These are phyloP conservation scores for Pteromalus puparum DNA, from an alignment of 1,140 invertebrate genomes.

Conservation along the genomic window DNA sequence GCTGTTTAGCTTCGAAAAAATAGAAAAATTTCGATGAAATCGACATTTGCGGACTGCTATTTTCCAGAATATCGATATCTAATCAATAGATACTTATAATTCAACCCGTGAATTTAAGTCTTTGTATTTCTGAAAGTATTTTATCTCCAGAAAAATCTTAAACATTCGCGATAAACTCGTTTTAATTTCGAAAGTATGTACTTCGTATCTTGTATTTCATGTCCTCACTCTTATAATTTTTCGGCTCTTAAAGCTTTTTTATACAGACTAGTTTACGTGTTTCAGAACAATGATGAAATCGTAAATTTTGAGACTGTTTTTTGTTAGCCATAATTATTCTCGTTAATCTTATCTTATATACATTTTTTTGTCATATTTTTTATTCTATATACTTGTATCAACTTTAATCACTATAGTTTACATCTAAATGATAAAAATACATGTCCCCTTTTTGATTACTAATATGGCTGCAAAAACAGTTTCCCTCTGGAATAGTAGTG, in stretches of 20 bases:
- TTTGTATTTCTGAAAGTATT: slow-evolving; percentile 14
- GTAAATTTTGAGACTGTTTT: slow-evolving; percentile 54
- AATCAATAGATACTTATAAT: slow-evolving; percentile 4
- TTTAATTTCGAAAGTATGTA: slow-evolving; percentile 45
- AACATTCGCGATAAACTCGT: slow-evolving; percentile 5
- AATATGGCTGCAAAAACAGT: slow-evolving; percentile 49
- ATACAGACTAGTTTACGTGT: slow-evolving; percentile 58
- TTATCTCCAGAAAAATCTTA: neutral
- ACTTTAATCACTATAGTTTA: slow-evolving; percentile 47
- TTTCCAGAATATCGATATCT: slow-evolving; percentile 68
- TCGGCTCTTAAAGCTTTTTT: slow-evolving; percentile 57
- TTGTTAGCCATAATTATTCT: slow-evolving; percentile 39
- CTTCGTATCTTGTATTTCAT: neutral
- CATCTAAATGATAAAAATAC: slow-evolving; percentile 50
- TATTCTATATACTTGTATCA: slow-evolving; percentile 42
- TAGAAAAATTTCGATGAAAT: slow-evolving; percentile 47
- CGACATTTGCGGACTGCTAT: slow-evolving; percentile 45
- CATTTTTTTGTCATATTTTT: slow-evolving; percentile 50
- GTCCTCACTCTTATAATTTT: slow-evolving; percentile 32
- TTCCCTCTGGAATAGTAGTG: neutral
- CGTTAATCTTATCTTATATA: slow-evolving; percentile 48
- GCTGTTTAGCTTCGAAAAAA: slow-evolving; percentile 49
- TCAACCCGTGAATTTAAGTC: slow-evolving; percentile 13
- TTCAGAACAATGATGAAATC: slow-evolving; percentile 54
- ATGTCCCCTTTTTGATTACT: slow-evolving; percentile 53